phyloP scores from a whole-genome alignment of 2,113 vertebrate species.

The Ginglymostoma cirratum region DNA sequence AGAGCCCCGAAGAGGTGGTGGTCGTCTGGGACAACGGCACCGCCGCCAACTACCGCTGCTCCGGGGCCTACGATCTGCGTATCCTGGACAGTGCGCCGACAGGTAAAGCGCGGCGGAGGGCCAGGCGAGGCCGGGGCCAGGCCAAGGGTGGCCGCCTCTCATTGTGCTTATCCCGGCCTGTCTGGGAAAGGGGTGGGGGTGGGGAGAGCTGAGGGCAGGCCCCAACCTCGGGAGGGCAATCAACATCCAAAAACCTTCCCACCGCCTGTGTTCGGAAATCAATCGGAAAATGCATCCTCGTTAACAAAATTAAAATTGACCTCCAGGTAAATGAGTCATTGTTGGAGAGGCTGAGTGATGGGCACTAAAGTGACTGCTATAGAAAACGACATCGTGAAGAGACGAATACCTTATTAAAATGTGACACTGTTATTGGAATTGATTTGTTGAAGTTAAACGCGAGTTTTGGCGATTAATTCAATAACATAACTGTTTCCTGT shows the following conservation, averaged over 20 bases:
- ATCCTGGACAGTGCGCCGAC: conserved; percentile 95
- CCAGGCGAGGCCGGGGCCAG: neutral
- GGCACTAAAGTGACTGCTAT: too few species aligned
- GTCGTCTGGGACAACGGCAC: conserved; percentile 99
- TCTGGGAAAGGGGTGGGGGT: neutral
- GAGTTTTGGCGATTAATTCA: neutral
- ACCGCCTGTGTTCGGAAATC: neutral
- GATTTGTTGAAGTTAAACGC: neutral
- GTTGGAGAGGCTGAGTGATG: neutral
- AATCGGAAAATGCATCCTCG: neutral
- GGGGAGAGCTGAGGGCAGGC: neutral
- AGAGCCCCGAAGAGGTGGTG: conserved; percentile 96
- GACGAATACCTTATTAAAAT: too few species aligned
- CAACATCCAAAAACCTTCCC: neutral
- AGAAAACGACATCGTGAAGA: neutral
- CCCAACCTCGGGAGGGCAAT: neutral
- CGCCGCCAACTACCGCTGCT: conserved; percentile 96
- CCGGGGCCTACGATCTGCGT: conserved; percentile 92
- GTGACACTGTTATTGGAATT: neutral
- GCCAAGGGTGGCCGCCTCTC: neutral
- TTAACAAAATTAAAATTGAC: neutral
- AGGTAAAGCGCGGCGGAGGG: conserved; percentile 56
- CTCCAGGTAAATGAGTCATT: neutral
- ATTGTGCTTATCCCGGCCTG: neutral
- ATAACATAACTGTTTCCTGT: neutral